Conservation (phyloP, 2,797 vertebrate species). For the Malacoctenus gilli region DNA sequence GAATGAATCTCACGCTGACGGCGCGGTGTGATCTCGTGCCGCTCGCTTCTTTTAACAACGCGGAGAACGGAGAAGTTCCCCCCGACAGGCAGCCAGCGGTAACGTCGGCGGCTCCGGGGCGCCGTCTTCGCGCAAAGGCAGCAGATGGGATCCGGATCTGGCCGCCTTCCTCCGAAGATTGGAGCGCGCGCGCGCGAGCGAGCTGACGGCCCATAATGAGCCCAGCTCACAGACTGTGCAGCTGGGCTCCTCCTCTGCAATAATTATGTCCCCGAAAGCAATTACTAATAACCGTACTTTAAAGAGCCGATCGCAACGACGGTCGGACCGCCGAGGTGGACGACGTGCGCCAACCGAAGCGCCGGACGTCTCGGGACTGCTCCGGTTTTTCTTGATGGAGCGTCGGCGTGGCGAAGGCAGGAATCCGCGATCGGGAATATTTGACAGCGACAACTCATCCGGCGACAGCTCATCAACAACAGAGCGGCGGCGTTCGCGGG, state of each 20-base stretch:
- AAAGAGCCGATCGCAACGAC: slow-evolving; percentile 35
- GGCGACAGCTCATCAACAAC: slow-evolving; percentile 23
- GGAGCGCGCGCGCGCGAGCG: no score
- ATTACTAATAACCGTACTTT: slow-evolving; percentile 54
- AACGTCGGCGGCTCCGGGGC: slow-evolving; percentile 25
- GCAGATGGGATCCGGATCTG: slow-evolving; percentile 66
- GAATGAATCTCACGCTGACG: slow-evolving; percentile 11
- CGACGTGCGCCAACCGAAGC: no score
- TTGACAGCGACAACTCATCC: slow-evolving; percentile 4
- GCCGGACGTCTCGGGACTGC: no score
- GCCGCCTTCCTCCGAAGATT: slow-evolving; percentile 57
- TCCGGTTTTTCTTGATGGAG: no score
- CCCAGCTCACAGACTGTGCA: slow-evolving; percentile 64
- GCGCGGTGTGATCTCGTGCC: slow-evolving; percentile 4
- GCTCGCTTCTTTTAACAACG: slow-evolving; percentile 32
- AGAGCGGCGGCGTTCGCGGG: slow-evolving; percentile 27
- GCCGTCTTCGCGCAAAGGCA: slow-evolving; percentile 43
- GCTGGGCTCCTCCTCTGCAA: slow-evolving; percentile 66
- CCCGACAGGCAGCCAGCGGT: slow-evolving; percentile 24
- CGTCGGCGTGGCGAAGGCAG: no score
- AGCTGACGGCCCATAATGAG: slow-evolving; percentile 66
- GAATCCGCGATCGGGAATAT: slow-evolving; percentile 6
- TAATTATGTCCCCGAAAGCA: slow-evolving; percentile 57
- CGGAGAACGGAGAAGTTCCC: slow-evolving; percentile 37
- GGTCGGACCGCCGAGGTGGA: slow-evolving; percentile 6